Conservation (phyloP, 2,888 invertebrate genomes). For the Archips crataeganus region DNA sequence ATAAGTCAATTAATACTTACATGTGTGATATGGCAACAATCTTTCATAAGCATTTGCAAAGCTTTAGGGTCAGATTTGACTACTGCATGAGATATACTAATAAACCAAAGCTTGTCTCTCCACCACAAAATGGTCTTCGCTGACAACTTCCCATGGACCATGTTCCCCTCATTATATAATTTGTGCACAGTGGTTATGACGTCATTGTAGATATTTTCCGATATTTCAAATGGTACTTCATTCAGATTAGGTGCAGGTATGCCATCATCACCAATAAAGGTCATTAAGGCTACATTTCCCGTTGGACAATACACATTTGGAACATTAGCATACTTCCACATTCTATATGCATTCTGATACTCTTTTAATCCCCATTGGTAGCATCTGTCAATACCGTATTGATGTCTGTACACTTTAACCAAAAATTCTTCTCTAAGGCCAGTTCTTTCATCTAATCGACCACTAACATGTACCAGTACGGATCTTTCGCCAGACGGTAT, state of each 20-base stretch:
- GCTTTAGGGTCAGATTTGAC: not conserved
- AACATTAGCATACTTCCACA: constrained; percentile 5
- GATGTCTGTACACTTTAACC: not conserved
- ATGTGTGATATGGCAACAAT: constrained; percentile 1
- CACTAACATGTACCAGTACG: not conserved
- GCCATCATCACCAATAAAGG: not conserved
- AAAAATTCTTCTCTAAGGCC: not conserved
- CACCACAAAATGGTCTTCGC: not conserved
- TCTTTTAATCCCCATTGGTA: not conserved
- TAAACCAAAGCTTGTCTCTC: constrained; percentile 1
- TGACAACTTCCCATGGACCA: constrained; percentile 1
- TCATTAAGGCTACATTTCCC: not conserved
- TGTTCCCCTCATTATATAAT: not conserved
- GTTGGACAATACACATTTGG: constrained; percentile 1
- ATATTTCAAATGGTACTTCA: not conserved
- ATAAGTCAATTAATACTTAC: not conserved
- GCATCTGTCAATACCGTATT: not conserved
- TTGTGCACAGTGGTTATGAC: not conserved
- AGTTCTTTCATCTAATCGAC: not conserved
- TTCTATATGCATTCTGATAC: not conserved
- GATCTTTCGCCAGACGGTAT: constrained; percentile 1
- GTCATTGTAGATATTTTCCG: not conserved
- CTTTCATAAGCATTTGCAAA: not conserved
- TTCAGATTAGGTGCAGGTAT: not conserved
- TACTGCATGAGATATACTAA: not conserved